phyloP scores from a whole-genome alignment of 1,140 invertebrate species.

The Delia radicum region DNA sequence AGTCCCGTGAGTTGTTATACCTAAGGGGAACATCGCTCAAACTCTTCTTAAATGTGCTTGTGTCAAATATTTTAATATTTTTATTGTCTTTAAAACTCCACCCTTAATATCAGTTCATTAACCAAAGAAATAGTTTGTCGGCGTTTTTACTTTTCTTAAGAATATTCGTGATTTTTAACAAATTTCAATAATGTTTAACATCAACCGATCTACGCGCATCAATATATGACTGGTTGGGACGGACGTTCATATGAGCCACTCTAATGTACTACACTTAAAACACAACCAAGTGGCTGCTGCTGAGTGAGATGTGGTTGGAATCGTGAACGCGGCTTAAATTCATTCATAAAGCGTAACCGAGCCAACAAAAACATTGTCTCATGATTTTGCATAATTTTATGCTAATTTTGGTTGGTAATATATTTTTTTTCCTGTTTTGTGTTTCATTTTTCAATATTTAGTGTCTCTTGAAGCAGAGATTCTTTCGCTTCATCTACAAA shows the following conservation, averaged over 20 bases:
- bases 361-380: conserved; percentile 24
- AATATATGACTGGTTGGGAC: conserved; percentile 11
- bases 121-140: too few species aligned
- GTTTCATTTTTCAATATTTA: background rate
- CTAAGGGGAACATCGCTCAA: too few species aligned
- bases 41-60: too few species aligned
- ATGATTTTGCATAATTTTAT: conserved; percentile 56
- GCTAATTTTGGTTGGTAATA: conserved; percentile 36
- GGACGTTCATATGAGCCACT: conserved; percentile 7
- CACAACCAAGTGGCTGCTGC: background rate
- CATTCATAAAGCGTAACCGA: conserved; percentile 15
- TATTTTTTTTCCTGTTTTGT: background rate
- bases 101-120: too few species aligned
- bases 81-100: too few species aligned
- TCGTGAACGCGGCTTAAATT: conserved; percentile 20
- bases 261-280: background rate
- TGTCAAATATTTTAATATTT: too few species aligned
- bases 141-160: too few species aligned
- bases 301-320: too few species aligned
- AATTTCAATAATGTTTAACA: conserved; percentile 19
- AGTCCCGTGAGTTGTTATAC: too few species aligned
- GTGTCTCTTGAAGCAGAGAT: background rate
- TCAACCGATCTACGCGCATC: background rate
- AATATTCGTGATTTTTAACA: conserved; percentile 21
- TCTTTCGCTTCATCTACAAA: background rate